A percentile compares a stretch with the other conserved stretches of the same genome.
phyloP scores from a whole-genome alignment of 2,113 vertebrate genomes.

The Onychorhynchus coronatus region DNA sequence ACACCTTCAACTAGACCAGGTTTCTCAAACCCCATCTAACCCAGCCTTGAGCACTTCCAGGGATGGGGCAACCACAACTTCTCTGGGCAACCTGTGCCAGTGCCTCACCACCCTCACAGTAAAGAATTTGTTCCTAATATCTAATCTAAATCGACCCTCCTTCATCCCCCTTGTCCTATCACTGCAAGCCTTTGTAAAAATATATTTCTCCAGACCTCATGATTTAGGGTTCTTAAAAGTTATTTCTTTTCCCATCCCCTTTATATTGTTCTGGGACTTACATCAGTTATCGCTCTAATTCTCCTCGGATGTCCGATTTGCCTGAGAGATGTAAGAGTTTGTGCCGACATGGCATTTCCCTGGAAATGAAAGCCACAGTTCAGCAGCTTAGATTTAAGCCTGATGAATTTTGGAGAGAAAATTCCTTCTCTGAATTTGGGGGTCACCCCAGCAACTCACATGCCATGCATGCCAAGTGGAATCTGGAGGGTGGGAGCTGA shows the following conservation, averaged over 20 bases:
- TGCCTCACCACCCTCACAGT: neutral
- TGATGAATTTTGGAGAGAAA: neutral
- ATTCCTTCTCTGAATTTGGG: conserved; percentile 24
- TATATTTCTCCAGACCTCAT: neutral
- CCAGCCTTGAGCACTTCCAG: neutral
- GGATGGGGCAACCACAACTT: neutral
- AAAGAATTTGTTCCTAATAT: neutral
- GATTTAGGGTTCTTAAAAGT: neutral
- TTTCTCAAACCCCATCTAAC: neutral
- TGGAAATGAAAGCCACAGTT: conserved; percentile 32
- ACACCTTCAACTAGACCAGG: neutral
- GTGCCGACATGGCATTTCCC: neutral
- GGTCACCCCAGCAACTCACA: conserved; percentile 43
- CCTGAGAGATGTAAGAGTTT: conserved; percentile 12
- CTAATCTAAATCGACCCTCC: neutral
- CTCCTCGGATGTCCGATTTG: neutral
- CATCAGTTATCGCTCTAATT: neutral
- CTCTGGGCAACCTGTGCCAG: neutral
- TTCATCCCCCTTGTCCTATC: neutral
- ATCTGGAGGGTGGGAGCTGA: neutral
- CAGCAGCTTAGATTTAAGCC: neutral
- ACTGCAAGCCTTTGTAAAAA: neutral
- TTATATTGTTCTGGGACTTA: neutral
- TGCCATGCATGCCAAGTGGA: neutral
- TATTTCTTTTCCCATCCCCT: neutral